Evolutionary conservation across 2,113 vertebrate species (phyloP), one percentile per base, ranked within the genome.

Genomic region (Danio rerio): DNA sequence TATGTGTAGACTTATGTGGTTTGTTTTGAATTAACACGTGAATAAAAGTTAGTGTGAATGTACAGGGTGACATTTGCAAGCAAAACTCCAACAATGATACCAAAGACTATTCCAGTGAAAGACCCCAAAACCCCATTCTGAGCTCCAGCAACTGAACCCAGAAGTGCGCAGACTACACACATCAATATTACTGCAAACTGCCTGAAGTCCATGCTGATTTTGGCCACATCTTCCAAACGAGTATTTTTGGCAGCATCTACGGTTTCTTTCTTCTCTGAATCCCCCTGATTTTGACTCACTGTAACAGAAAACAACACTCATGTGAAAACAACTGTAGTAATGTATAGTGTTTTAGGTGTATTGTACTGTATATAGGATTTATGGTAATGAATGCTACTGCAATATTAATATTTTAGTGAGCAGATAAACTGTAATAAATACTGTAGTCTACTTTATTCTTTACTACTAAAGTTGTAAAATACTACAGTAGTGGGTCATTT

Each of bases 131-230:
- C 63, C 55, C 82, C 83, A 74, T 49, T 5, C 52, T 66, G 9
- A 43, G 83, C 80, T 62, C 85, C 82, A 16, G 73, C 70, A 11
- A 87, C 75, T 13, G 85, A 21, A 13, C 83, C 86, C 11, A 84
- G 4, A 47, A 82, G 63, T 49, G 85, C 83, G 9, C 70, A 75
- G 13, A 87, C 0, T 15, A 53, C 3, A 43, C 8, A 21, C 65
- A 82, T 40, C 16, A 83, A 2, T 9, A 87, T 45, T 18, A 68
- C 0, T 11, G 18, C 42, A n/a, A 18, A 11, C 9, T 18, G 42
- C 31, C 45, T 0, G 53, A 6, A 55, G 53, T 16, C 16, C 53
- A 15, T 31, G 31, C 31, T 31, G 31, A 31, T 31, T 31, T 31
- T 31, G 31, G 31, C 1, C 31, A 31, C 31, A 31, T 31, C 31